phyloP scores from a whole-genome alignment of 2,888 invertebrate species.

The Clitarchus hookeri region DNA sequence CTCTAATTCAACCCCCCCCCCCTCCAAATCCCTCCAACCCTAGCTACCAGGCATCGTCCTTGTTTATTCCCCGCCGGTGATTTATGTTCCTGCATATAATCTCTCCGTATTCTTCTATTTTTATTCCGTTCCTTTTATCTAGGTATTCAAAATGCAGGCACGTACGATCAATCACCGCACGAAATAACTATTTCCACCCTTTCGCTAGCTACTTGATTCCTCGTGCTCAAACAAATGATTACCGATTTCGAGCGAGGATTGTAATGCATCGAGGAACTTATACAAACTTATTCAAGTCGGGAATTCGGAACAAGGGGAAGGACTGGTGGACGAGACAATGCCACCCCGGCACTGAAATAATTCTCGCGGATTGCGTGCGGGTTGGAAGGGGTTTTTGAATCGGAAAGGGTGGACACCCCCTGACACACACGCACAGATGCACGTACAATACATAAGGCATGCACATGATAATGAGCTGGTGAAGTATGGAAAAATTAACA shows the following conservation, averaged over 20 bases:
- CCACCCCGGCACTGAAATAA: too few relatives aligned
- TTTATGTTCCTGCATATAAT: constrained; percentile 4
- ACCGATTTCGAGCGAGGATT: neutral
- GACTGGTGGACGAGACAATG: neutral
- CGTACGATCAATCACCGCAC: neutral
- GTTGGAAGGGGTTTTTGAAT: neutral
- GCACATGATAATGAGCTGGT: too few relatives aligned
- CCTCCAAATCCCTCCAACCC: neutral
- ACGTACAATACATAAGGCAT: too few relatives aligned
- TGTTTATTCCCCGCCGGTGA: neutral
- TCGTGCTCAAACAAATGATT: neutral
- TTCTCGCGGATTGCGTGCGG: neutral
- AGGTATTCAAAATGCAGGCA: constrained; percentile 8
- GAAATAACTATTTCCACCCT: constrained; percentile 1
- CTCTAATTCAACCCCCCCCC: constrained; percentile 1
- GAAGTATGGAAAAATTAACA: too few relatives aligned
- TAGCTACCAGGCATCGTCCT: neutral
- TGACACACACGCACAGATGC: too few relatives aligned
- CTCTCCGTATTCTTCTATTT: neutral
- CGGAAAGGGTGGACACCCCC: too few relatives aligned
- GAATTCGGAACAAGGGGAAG: neutral
- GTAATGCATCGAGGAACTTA: neutral
- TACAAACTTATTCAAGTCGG: too few relatives aligned
- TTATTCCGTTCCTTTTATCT: neutral
- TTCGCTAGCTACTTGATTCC: neutral